phyloP scores from a whole-genome alignment of 2,797 vertebrate species.

The Eutrigla gurnardus region DNA sequence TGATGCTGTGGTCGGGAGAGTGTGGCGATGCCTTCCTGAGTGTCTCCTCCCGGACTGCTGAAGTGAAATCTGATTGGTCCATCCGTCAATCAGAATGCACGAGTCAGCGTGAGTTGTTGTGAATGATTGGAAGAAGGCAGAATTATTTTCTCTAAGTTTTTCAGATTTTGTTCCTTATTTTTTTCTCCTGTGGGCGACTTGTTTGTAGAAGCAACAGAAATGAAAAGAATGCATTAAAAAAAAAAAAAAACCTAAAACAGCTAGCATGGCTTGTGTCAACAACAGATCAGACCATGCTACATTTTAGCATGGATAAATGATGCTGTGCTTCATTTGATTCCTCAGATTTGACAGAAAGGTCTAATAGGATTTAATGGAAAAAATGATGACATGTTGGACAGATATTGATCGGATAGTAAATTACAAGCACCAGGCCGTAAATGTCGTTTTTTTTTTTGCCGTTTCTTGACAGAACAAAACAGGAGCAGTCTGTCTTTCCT shows the following conservation, averaged over 20 bases:
- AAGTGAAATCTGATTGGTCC: constrained; percentile 19
- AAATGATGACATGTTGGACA: too few species aligned
- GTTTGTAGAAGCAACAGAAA: neutral
- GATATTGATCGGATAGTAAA: too few species aligned
- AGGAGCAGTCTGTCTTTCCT: neutral
- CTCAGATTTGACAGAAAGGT: too few species aligned
- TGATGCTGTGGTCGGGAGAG: constrained; percentile 32
- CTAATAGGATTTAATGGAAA: too few species aligned
- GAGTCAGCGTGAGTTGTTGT: neutral
- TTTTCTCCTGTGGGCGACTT: too few species aligned
- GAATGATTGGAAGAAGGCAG: constrained; percentile 2
- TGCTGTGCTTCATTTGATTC: too few species aligned
- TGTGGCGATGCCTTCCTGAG: constrained; percentile 20
- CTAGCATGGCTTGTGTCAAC: neutral
- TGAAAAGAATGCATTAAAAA: neutral
- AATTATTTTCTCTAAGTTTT: neutral
- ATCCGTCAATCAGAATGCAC: constrained; percentile 17
- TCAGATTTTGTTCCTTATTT: neutral
- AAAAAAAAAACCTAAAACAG: neutral
- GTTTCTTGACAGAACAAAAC: neutral
- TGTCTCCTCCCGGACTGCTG: constrained; percentile 37
- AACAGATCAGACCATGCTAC: neutral
- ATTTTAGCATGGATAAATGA: neutral
- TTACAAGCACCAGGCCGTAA: too few species aligned
- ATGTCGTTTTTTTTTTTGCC: neutral